Evolutionary conservation across 1,140 invertebrate species (phyloP).

Genomic region (Drosophila virilis): DNA sequence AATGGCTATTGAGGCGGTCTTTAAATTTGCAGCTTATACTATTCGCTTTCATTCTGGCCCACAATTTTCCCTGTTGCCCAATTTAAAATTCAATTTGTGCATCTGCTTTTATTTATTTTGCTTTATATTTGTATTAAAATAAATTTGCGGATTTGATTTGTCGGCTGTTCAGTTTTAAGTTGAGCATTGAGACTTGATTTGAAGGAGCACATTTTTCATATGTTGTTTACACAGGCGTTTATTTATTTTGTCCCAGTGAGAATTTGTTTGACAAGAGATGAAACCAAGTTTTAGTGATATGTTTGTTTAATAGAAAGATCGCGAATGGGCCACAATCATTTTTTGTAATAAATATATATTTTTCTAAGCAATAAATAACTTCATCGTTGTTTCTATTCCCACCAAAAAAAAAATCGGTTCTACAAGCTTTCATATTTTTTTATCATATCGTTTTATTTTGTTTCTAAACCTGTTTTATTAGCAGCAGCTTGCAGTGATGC

Average conservation of each 20-base stretch:
- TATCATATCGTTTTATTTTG: background rate
- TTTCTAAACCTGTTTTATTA: too few relatives aligned
- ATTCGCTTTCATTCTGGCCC: slow-evolving; percentile 2
- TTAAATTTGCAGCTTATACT: slow-evolving; percentile 5
- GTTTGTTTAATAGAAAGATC: background rate
- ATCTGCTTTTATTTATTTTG: slow-evolving; percentile 17
- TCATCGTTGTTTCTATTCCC: too few relatives aligned
- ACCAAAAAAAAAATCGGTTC: too few relatives aligned
- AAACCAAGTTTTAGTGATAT: background rate
- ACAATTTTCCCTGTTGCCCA: slow-evolving; percentile 27
- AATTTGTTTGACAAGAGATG: background rate
- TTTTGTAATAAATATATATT: background rate
- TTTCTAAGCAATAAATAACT: background rate
- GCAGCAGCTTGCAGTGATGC: too few relatives aligned
- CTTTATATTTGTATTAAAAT: background rate
- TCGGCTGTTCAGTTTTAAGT: slow-evolving; percentile 4
- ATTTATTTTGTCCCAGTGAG: slow-evolving; percentile 25
- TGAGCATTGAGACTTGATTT: slow-evolving; percentile 3
- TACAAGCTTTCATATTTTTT: too few relatives aligned
- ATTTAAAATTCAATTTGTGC: slow-evolving; percentile 49
- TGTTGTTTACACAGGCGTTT: background rate
- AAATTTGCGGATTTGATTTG: slow-evolving; percentile 7
- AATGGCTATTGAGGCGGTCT: slow-evolving; percentile 1
- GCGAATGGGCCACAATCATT: background rate
- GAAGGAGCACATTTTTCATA: background rate